Evolutionary conservation across 1,140 invertebrate genomes (phyloP).

Genomic region (Hylyphantes graminicola): DNA sequence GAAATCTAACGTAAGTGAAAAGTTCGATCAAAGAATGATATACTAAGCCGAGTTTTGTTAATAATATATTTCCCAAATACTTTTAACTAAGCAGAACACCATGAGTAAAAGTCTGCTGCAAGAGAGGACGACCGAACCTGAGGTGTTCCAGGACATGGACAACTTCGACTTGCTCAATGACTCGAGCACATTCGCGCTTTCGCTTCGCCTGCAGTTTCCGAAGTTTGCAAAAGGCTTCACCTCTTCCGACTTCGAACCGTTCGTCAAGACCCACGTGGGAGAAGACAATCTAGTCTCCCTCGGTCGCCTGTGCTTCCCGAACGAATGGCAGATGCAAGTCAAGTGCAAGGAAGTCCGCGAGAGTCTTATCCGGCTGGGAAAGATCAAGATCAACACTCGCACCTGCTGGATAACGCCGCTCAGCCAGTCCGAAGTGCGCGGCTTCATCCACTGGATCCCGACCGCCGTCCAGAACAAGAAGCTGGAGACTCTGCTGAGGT

Average conservation of each 20-base stretch:
- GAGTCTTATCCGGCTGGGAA: conserved; percentile 15
- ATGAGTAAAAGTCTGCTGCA: not conserved
- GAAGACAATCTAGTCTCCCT: not conserved
- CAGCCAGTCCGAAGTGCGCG: conserved; percentile 13
- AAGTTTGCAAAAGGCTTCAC: conserved; percentile 22
- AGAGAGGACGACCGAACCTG: conserved; percentile 5
- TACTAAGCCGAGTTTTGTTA: too few species aligned
- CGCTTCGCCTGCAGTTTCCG: conserved; percentile 22
- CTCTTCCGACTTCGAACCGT: not conserved
- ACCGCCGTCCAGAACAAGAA: not conserved
- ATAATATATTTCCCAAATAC: too few species aligned
- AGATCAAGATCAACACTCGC: conserved; percentile 3
- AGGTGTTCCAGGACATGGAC: conserved; percentile 22
- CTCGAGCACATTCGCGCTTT: not conserved
- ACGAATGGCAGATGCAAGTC: conserved; percentile 32
- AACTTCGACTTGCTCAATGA: conserved; percentile 17
- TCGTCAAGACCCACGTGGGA: conserved; percentile 12
- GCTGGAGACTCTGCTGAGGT: not conserved
- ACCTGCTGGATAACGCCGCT: conserved; percentile 41
- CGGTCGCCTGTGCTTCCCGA: conserved; percentile 26
- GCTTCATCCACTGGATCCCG: conserved; percentile 40
- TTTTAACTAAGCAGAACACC: not conserved
- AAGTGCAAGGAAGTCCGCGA: conserved; percentile 8
- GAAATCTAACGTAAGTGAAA: too few species aligned
- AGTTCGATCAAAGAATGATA: too few species aligned